Conservation (phyloP, 2,113 vertebrate genomes). For the Otus sunia region DNA sequence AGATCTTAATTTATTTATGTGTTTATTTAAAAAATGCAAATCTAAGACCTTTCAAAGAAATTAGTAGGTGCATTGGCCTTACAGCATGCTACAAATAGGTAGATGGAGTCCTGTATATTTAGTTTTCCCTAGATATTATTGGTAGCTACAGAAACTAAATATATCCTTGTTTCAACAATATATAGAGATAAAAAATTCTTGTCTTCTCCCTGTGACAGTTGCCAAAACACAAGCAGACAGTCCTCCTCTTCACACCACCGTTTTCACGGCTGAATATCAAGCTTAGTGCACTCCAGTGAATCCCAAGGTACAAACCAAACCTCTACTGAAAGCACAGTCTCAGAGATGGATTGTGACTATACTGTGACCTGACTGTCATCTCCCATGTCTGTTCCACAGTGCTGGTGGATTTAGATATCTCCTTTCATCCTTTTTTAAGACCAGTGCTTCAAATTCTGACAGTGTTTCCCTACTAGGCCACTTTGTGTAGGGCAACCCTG, state of each 20-base stretch:
- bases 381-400: not conserved
- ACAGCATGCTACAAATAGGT: not conserved
- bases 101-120: not conserved
- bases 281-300: not conserved
- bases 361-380: not conserved
- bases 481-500: not conserved
- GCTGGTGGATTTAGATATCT: not conserved
- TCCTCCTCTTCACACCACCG: accelerated
- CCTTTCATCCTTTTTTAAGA: not conserved
- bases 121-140: not conserved
- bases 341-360: not conserved
- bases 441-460: not conserved
- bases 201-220: not conserved
- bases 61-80: not conserved
- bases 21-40: not conserved
- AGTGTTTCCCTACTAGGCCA: not conserved
- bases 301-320: not conserved
- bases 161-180: not conserved
- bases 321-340: not conserved
- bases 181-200: not conserved
- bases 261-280: not conserved
- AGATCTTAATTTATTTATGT: not conserved
- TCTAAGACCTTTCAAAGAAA: not conserved
- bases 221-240: not conserved
- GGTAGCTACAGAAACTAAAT: not conserved